Base-by-base conservation (phyloP, 2,888 invertebrate genomes). In the Epirrhoe tristata region DNA sequence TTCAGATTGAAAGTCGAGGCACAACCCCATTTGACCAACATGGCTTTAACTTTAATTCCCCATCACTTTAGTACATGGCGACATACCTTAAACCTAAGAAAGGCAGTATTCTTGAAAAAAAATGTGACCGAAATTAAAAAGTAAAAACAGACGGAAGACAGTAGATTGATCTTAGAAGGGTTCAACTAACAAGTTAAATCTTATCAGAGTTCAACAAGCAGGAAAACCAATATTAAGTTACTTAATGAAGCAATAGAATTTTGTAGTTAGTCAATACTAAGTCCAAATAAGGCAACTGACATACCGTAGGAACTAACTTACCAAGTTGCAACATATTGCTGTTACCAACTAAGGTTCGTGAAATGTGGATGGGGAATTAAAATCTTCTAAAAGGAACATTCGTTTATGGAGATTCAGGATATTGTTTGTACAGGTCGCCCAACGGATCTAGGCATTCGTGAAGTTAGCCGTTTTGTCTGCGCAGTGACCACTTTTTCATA, bases 211-310 rank as follows among this genome's bases (percentile, higher is more conserved):
- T 36, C 36, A 36, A 36, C 36, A 34, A 43, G 39, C 4, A 1
- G 12, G 14, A 16, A 14, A 48, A 4, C 48, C 48, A 48, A 48
- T 48, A 14, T 48, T 14, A 14, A 5, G 48, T 6, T 16, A 3
- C 32, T 57, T 46, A 50, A 57, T 57, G 24, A 46, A 59, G 59
- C 24, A 52, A 59, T 31, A 52, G 36, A 52, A 59, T 17, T 52
- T 39, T 39, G 51, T 59, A 39, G 51, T 52, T 39, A 59, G 59
- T 39, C 52, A 50, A 58, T 58, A 50, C 58, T 50, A 50, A 34
- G 16, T 12, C 58, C 36, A n/a, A 32, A 52, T 39, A 39, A 52
- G 59, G 59, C 51, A 51, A 36, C n/a, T 51, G n/a, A 24, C 36
- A 51, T 43, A 53, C 43, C 53, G 24, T 32, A 24, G 48, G 32